Conservation (phyloP, 2,113 vertebrate species). For the Oreochromis aureus region DNA sequence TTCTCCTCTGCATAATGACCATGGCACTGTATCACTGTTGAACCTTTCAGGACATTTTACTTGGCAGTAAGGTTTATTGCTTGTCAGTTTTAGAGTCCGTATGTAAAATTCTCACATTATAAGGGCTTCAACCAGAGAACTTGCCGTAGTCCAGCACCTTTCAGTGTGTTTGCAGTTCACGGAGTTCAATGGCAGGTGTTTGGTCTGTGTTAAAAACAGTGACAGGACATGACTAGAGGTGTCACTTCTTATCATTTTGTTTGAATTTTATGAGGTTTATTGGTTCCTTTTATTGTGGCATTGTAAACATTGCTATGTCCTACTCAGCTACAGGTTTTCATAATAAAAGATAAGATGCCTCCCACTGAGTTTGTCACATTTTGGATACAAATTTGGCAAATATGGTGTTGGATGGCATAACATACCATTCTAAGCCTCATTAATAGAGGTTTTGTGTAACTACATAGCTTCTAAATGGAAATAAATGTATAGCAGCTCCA, state of each 20-base stretch:
- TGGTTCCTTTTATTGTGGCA: background rate
- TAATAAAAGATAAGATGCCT: background rate
- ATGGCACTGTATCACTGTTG: no score
- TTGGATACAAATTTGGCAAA: background rate
- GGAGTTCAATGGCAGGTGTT: background rate
- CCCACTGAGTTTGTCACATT: background rate
- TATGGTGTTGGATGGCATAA: no score
- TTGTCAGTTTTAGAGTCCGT: background rate
- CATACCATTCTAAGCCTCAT: background rate
- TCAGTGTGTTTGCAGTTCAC: background rate
- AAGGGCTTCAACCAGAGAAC: background rate
- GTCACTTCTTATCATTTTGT: background rate
- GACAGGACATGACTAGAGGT: background rate
- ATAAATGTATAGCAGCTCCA: background rate
- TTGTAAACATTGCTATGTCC: background rate
- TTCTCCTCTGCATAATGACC: no score
- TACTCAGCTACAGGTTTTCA: background rate
- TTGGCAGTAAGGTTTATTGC: background rate
- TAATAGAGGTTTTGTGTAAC: background rate
- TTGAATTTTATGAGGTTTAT: background rate
- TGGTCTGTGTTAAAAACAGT: background rate
- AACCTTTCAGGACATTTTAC: no score
- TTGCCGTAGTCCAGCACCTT: background rate
- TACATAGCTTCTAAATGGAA: background rate
- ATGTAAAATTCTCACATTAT: background rate